Conservation (phyloP, 2,888 invertebrate species). For the Branchinecta sandiegonensis region DNA sequence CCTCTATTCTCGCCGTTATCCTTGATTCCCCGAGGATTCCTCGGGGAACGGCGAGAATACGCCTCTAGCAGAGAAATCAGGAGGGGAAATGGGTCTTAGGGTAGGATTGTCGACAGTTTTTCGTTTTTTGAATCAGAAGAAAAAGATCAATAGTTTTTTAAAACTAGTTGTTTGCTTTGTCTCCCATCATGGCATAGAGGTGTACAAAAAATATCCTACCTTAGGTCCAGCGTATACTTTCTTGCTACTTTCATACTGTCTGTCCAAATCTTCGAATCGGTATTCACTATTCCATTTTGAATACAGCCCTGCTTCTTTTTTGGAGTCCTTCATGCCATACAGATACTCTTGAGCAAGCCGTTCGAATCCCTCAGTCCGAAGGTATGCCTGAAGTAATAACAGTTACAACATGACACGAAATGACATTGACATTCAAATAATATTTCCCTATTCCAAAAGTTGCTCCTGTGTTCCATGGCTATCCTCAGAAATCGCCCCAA, state of each 20-base stretch:
- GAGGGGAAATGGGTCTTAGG: too few relatives aligned
- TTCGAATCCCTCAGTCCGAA: neutral
- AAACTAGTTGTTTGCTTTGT: neutral
- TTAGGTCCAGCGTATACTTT: neutral
- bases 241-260: neutral
- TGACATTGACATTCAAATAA: neutral
- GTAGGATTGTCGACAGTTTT: too few relatives aligned
- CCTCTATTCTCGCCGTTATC: too few relatives aligned
- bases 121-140: too few relatives aligned
- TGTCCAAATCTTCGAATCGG: neutral
- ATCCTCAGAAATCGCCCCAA: too few relatives aligned
- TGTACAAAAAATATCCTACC: neutral
- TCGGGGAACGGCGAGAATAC: too few relatives aligned
- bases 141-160: neutral
- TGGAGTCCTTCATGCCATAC: neutral
- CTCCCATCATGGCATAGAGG: neutral
- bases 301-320: slow-evolving; percentile 3
- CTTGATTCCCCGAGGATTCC: too few relatives aligned
- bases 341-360: neutral
- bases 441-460: too few relatives aligned
- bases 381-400: neutral
- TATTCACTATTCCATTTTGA: slow-evolving; percentile 13
- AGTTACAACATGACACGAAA: neutral
- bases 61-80: too few relatives aligned
- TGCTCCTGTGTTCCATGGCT: too few relatives aligned